Percentiles rank a stretch among this genome's conserved stretches.
These are phyloP conservation scores for Diuraphis noxia DNA, from an alignment of 1,140 invertebrate species.

Conservation along the genomic window DNA sequence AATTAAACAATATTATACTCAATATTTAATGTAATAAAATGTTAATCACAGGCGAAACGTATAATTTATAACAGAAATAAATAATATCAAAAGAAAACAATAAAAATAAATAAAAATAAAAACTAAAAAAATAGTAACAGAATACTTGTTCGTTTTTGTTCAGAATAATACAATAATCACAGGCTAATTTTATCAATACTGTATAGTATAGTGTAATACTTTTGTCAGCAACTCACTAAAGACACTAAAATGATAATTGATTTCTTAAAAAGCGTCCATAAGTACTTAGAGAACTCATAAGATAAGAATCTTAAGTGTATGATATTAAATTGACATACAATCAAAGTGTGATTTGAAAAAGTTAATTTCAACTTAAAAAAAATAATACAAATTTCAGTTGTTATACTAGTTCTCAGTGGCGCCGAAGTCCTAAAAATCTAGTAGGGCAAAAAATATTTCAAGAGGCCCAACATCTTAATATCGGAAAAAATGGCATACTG, in stretches of 20 bases:
- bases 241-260: neutral
- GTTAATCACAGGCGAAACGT: constrained; percentile 11
- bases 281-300: neutral
- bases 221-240: neutral
- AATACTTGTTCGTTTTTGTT: constrained; percentile 33
- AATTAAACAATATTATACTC: neutral
- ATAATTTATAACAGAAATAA: constrained; percentile 8
- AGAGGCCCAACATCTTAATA: no score
- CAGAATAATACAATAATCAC: constrained; percentile 15
- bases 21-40: neutral
- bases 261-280: neutral
- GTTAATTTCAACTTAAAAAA: neutral
- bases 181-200: neutral
- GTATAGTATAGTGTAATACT: constrained; percentile 28
- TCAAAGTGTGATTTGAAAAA: neutral
- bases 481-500: no score
- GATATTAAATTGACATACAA: neutral
- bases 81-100: neutral
- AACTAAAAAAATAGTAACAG: constrained; percentile 30
- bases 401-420: no score
- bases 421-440: no score
- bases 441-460: no score
- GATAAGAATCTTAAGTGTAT: neutral
- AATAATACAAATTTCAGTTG: neutral
- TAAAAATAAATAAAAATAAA: neutral